Evolutionary conservation across 23 tunicate species (phyloP), one percentile per base, ranked within the genome.

Genomic region (Halocynthia aurantium): DNA sequence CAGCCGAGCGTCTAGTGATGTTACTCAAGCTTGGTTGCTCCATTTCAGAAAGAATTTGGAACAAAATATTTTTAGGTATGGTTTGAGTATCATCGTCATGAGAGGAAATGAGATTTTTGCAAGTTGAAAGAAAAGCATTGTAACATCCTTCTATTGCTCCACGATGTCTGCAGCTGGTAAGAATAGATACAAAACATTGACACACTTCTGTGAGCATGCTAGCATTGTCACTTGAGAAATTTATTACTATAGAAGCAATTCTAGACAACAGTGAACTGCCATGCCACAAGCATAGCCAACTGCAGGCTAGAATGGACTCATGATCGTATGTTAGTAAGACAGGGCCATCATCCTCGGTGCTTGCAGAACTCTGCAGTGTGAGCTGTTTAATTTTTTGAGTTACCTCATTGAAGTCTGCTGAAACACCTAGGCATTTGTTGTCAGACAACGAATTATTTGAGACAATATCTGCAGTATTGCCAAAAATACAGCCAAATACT

Each of bases 111-210:
- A 91, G 52, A 66, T 40, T 7, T 9, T 52, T 52, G 40, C 82
- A 74, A 13, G 50, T 18, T 13, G 50, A 21, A 8, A 69, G 22
- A 64, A 91, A 73, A 5, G 90, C 77, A 20, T 71, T 75, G 44
- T 60, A 82, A 52, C 88, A 81, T 15, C 90, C 78, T 75, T 91
- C 97, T 22, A 91, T 72, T 8, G 91, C 90, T 10, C 97, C 97
- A 52, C 87, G 67, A 65, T 91, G 97, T 6, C 97, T 79, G 62
- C 97, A 91, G 51, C 68, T 61, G 7, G 84, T 61, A 54, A 91
- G 52, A 22, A 85, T 67, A 2, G 56, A 52, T 5, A 76, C 70
- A 61, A 81, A 77, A 2, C 62, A 52, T 10, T 75, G 8, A 64
- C 76, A 76, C 7, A 78, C 51, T 11, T 67, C 22, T 7, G 69